Percentiles rank a stretch among this genome's conserved stretches.
Conservation (phyloP, 2,888 invertebrate genomes). For the Masnerella sp. region DNA sequence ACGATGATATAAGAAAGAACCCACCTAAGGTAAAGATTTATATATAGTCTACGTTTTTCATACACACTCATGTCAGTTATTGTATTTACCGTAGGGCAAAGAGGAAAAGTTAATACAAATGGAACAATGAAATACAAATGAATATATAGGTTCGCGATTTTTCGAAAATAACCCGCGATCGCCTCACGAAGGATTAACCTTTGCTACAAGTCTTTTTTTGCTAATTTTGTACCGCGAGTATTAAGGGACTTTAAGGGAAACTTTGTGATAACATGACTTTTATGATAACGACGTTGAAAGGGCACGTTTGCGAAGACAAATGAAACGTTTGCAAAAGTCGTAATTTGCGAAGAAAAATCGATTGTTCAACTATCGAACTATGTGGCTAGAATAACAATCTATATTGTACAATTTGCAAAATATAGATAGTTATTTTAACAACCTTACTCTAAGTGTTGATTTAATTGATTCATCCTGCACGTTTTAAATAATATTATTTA, state of each 20-base stretch:
- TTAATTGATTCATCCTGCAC: too few species aligned
- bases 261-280: conserved; percentile 55
- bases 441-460: too few species aligned
- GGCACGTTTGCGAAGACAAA: too few species aligned
- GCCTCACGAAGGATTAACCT: conserved; percentile 22
- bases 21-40: conserved; percentile 74
- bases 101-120: conserved; percentile 30
- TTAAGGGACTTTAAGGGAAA: conserved; percentile 22
- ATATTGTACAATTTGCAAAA: too few species aligned
- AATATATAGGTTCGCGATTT: conserved; percentile 46
- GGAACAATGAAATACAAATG: conserved; percentile 39
- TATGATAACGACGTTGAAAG: too few species aligned
- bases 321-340: too few species aligned
- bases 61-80: conserved; percentile 72
- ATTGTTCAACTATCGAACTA: too few species aligned
- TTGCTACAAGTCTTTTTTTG: conserved; percentile 48
- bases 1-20: conserved; percentile 71
- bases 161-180: conserved; percentile 51
- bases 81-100: conserved; percentile 70
- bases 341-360: too few species aligned
- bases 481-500: too few species aligned
- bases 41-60: conserved; percentile 74
- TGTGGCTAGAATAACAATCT: too few species aligned
- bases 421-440: too few species aligned
- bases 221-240: conserved; percentile 49